Evolutionary conservation across 2,797 vertebrate genomes (phyloP).

Genomic region (Paratrypauchen microcephalus): DNA sequence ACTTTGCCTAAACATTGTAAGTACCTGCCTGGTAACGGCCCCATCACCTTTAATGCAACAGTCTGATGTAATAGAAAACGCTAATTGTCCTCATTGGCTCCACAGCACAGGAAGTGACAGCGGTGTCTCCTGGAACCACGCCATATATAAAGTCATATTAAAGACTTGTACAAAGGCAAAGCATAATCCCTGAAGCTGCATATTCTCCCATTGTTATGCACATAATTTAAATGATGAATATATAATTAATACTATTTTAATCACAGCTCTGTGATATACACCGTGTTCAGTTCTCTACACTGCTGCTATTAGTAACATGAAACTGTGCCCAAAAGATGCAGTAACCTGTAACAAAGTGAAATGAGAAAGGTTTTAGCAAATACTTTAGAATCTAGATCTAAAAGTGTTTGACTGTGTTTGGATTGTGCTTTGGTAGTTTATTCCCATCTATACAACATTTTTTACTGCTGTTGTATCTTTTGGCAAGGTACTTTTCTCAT

Average conservation of each 20-base stretch:
- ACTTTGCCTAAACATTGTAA: slow-evolving; percentile 18
- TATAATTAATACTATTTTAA: slow-evolving; percentile 14
- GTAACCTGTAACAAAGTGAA: background rate
- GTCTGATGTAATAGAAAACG: slow-evolving; percentile 27
- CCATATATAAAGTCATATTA: slow-evolving; percentile 44
- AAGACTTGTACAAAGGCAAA: slow-evolving; percentile 25
- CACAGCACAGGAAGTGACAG: slow-evolving; percentile 38
- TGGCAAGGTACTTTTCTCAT: too few relatives aligned
- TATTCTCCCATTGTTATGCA: slow-evolving; percentile 12
- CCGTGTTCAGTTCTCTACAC: slow-evolving; percentile 6
- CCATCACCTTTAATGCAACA: slow-evolving; percentile 1
- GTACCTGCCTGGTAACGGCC: slow-evolving; percentile 12
- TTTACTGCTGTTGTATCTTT: too few relatives aligned
- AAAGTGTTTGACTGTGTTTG: too few relatives aligned
- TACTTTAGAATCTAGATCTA: too few relatives aligned
- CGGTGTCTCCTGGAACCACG: slow-evolving; percentile 27
- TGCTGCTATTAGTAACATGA: slow-evolving; percentile 3
- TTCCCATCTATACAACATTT: too few relatives aligned
- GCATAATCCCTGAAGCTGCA: slow-evolving; percentile 15
- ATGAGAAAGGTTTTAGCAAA: background rate
- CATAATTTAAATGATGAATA: slow-evolving; percentile 16
- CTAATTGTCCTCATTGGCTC: slow-evolving; percentile 28
- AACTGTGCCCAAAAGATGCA: background rate
- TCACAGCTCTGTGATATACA: slow-evolving; percentile 13
- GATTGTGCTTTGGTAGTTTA: too few relatives aligned